Percentiles rank a stretch among this genome's conserved stretches.
Conservation (phyloP, 1,140 invertebrate genomes). For the Tetramorium alpestre region DNA sequence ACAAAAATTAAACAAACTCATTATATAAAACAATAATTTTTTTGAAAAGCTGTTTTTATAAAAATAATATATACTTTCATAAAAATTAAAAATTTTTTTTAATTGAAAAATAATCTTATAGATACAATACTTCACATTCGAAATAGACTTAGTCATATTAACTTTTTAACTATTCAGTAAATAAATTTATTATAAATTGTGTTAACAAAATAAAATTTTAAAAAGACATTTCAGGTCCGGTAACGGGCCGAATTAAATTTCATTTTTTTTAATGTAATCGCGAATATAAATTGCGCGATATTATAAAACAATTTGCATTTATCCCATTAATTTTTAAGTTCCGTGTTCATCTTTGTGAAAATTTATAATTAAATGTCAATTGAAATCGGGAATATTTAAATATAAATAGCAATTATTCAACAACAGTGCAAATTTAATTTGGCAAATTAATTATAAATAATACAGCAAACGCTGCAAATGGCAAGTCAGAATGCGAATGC, state of each 20-base stretch:
- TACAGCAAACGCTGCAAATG: conserved; percentile 23
- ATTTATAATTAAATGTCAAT: conserved; percentile 52
- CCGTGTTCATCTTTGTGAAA: conserved; percentile 10
- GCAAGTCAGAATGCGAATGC: conserved; percentile 23
- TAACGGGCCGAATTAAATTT: background rate
- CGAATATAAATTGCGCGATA: conserved; percentile 8
- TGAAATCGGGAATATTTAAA: conserved; percentile 52
- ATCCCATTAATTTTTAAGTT: conserved; percentile 43
- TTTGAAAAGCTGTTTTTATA: background rate
- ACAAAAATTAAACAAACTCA: background rate
- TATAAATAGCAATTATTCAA: conserved; percentile 47
- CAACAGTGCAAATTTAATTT: conserved; percentile 45
- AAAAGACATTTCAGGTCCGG: background rate
- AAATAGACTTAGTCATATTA: background rate
- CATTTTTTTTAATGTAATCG: conserved; percentile 21
- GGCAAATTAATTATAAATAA: conserved; percentile 47
- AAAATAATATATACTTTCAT: background rate
- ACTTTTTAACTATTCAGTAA: background rate
- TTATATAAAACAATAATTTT: background rate
- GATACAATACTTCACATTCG: background rate
- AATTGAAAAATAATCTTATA: background rate
- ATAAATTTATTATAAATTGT: conserved; percentile 15
- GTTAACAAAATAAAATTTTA: background rate
- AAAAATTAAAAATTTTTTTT: background rate
- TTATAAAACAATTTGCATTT: conserved; percentile 51